Base-by-base conservation (phyloP, 2,888 invertebrate species). In the Eristalis pertinax region DNA sequence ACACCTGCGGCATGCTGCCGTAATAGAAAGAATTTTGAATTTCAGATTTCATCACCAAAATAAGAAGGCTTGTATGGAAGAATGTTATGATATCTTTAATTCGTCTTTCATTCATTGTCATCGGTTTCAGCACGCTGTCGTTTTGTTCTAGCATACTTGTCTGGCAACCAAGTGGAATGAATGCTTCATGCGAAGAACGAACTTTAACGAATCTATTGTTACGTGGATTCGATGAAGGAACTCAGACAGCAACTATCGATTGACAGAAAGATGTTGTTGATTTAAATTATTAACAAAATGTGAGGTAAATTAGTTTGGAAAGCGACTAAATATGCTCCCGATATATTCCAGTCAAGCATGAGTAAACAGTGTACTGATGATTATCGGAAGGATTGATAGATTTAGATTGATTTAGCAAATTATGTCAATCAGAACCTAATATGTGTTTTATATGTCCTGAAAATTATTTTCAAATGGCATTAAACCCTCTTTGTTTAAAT, bases 41-140 rank as follows among this genome's bases (percentile, higher is more conserved):
- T 50, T 86, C 86, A 83, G 78, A 86, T 83, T 83, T 86, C 86
- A 83, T 83, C 83, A 86, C 83, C 83, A 78, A 86, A 83, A 79
- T 83, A 86, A 26, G 78, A 83, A 79, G 79, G 75, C 79, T 72
- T 73, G 29, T 43, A 69, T 26, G 15, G 41, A 76, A 26, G 63
- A 63, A 56, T 78, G 65, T 63, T 79, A 75, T 74, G 78, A 75
- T 83, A 86, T 83, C 83, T 75, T 63, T 56, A 72, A 86, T 68
- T 79, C 78, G 78, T 75, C 72, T 86, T 79, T 86, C 74, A 82
- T 75, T 67, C 62, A 82, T 86, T 78, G 76, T 81, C 80, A 69
- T 26, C 24, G 41, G 32, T 65, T 50, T 69, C 26, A 65, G 81
- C 60, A 60, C 58, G 76, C 38, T 76, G 81, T 56, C 72, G 75